Evolutionary conservation across 2,888 invertebrate genomes (phyloP).

Genomic region (Synanthedon formicaeformis): DNA sequence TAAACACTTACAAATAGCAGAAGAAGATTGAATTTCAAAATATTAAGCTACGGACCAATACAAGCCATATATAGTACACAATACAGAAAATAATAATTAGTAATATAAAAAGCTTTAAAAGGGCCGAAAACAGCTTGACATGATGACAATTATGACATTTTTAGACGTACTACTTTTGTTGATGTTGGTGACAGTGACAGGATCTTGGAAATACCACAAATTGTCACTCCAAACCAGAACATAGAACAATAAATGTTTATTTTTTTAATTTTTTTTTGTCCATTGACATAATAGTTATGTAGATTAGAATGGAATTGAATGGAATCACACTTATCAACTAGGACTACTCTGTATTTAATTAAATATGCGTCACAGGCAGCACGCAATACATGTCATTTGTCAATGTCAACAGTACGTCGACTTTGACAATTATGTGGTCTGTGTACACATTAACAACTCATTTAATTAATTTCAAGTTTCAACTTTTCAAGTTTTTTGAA

Average conservation of each 20-base stretch:
- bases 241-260: no score
- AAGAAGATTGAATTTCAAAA: slow-evolving; percentile 24
- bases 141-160: slow-evolving; percentile 7
- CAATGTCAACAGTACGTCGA: no score
- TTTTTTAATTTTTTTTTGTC: no score
- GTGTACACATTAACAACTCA: no score
- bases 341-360: no score
- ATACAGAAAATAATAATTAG: slow-evolving; percentile 31
- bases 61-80: slow-evolving; percentile 54
- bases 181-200: no score
- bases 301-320: no score
- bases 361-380: no score
- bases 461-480: background rate
- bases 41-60: slow-evolving; percentile 35
- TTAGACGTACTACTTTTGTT: slow-evolving; percentile 13
- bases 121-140: slow-evolving; percentile 31
- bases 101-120: slow-evolving; percentile 35
- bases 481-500: background rate
- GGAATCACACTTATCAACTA: no score
- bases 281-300: no score
- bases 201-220: background rate
- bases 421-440: no score
- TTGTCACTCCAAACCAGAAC: background rate
- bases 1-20: slow-evolving; percentile 41
- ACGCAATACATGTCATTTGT: no score